phyloP scores from a whole-genome alignment of 92 coral and sea anemone genomes.

The Palythoa grandiflora region DNA sequence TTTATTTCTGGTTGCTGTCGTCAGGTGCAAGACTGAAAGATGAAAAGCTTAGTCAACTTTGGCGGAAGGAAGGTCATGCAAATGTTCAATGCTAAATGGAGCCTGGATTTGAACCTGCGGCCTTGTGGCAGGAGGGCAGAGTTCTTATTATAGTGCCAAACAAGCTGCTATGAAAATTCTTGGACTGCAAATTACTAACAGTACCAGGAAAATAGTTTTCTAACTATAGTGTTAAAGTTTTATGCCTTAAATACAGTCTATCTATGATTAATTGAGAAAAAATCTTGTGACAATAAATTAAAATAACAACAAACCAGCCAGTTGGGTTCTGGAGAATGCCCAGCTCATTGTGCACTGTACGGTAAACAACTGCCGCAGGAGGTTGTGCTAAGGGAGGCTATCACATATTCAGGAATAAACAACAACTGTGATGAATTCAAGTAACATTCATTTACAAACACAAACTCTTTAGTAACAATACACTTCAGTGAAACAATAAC shows the following conservation, averaged over 20 bases:
- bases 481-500: not conserved
- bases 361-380: slow-evolving; percentile 73
- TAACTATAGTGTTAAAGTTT: too few species aligned
- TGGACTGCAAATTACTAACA: too few species aligned
- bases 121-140: too few species aligned
- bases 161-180: too few species aligned
- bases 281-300: not conserved
- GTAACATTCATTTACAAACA: not conserved
- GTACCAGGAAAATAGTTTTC: too few species aligned
- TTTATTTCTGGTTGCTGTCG: too few species aligned
- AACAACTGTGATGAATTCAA: slow-evolving; percentile 54
- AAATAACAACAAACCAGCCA: slow-evolving; percentile 91
- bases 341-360: slow-evolving; percentile 89
- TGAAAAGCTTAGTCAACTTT: too few species aligned
- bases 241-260: not conserved
- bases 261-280: not conserved
- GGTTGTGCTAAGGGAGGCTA: slow-evolving; percentile 91
- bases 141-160: too few species aligned
- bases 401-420: slow-evolving; percentile 88
- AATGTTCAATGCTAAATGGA: too few species aligned
- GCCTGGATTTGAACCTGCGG: too few species aligned
- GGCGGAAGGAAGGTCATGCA: too few species aligned
- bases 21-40: too few species aligned
- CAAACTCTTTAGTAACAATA: not conserved
- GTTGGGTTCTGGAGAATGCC: slow-evolving; percentile 98